Evolutionary conservation across 2,888 invertebrate species (phyloP), one percentile per base, ranked within the genome.

Genomic region (Limnephilus auricula): DNA sequence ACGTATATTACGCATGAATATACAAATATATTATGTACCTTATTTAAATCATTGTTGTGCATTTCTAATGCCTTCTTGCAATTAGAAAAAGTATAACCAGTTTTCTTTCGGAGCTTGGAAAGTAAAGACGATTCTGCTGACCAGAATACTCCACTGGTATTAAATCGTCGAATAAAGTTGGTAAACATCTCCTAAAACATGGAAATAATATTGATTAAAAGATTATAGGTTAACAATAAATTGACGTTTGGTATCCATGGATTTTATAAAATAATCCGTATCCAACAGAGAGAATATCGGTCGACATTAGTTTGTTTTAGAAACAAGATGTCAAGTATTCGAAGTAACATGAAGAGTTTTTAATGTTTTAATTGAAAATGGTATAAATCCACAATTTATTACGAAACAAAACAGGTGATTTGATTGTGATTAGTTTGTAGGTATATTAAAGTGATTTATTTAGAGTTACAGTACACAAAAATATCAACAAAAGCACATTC

Each of bases 1-100:
- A 79, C 1, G 6, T 4, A 79, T 30, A 79, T 10, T n/a, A n/a
- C 15, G 80, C 13, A 18, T 30, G 31, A 32, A 80, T 32, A 80
- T 31, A 31, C 31, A 32, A 31, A 15, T 79, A 30, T 40, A 40
- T 12, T 40, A 40, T 12, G 31, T n/a, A 98, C 99, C 97, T 98
- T 97, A 79, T 96, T 96, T 92, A 99, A 93, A 95, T 99, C 98
- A 96, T 99, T 98, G 93, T 98, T 97, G 95, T 99, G 97, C 95
- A 98, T 96, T 94, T 98, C 98, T 92, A 99, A 95, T 0, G 99
- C 99, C 95, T 99, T 99, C 94, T 99, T 99, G 95, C 99, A 99
- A 94, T 99, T 99, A 25, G 98, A 96, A 95, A 99, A 98, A 12
- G 99, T 98, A 94, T 99, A 99, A 12, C 99, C 99, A 4, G 99